Percentiles rank a stretch among this genome's conserved stretches.
Conservation (phyloP, 2,888 invertebrate genomes). For the Hybos culiciformis region DNA sequence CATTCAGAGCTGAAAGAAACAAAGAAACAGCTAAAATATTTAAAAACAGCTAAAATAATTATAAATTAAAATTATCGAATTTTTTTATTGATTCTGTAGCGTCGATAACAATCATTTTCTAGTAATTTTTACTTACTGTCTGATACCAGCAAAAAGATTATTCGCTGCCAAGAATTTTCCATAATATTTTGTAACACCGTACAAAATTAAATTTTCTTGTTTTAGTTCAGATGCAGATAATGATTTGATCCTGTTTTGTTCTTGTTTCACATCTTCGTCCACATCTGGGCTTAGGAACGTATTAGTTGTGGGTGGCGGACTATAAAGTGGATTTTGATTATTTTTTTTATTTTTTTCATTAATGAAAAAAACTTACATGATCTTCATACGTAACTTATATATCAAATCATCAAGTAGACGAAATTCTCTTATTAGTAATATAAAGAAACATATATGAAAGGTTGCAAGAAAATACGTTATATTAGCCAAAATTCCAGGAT, state of each 20-base stretch:
- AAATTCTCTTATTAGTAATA: constrained; percentile 51
- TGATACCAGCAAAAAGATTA: no score
- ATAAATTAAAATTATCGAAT: no score
- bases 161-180: no score
- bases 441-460: constrained; percentile 43
- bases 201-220: constrained; percentile 44
- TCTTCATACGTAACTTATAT: constrained; percentile 8
- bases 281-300: no score
- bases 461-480: constrained; percentile 44
- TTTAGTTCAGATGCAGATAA: constrained; percentile 30
- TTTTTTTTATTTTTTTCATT: neutral
- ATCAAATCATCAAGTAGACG: constrained; percentile 16
- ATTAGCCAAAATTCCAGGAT: constrained; percentile 57
- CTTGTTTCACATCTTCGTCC: constrained; percentile 46
- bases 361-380: constrained; percentile 6
- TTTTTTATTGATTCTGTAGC: no score
- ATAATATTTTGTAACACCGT: constrained; percentile 61
- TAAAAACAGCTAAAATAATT: neutral
- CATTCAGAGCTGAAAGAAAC: constrained; percentile 50
- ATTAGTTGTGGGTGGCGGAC: constrained; percentile 4
- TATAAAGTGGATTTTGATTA: neutral
- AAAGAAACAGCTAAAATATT: neutral
- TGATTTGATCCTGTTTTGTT: constrained; percentile 37
- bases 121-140: constrained; percentile 26
- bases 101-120: neutral